Evolutionary conservation across 2,113 vertebrate species (phyloP).

Genomic region (Corythornis vintsioides): DNA sequence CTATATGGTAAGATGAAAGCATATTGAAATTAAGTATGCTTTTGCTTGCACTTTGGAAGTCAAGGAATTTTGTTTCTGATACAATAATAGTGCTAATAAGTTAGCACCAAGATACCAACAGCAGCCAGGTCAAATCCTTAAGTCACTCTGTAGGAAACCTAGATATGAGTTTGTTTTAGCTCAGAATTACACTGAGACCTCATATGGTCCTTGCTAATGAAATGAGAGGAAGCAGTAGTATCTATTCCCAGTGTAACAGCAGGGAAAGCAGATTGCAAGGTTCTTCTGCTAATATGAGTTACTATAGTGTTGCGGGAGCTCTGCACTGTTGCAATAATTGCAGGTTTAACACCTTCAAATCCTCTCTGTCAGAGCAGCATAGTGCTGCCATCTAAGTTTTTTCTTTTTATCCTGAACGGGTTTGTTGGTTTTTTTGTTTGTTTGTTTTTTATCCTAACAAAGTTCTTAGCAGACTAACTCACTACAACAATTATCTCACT

Average conservation of each 20-base stretch:
- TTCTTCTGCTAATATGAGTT: slow-evolving; percentile 57
- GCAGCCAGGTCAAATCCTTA: slow-evolving; percentile 42
- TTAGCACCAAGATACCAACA: background rate
- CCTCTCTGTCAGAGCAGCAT: slow-evolving; percentile 29
- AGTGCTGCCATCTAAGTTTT: slow-evolving; percentile 57
- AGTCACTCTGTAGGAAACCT: slow-evolving; percentile 28
- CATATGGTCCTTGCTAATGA: slow-evolving; percentile 55
- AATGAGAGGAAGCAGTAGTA: slow-evolving; percentile 35
- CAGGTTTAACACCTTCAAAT: slow-evolving; percentile 59
- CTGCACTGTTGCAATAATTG: slow-evolving; percentile 51
- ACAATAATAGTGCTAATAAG: background rate
- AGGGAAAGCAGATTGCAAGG: slow-evolving; percentile 56
- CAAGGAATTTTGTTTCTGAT: background rate
- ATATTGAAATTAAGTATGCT: background rate
- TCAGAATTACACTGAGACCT: slow-evolving; percentile 42
- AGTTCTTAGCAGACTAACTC: background rate
- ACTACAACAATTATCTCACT: background rate
- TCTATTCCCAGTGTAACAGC: slow-evolving; percentile 46
- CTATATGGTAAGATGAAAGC: background rate
- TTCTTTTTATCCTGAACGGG: background rate
- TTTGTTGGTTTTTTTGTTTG: too few species aligned
- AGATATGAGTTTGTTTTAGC: slow-evolving; percentile 41
- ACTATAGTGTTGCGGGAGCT: slow-evolving; percentile 29
- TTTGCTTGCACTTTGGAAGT: background rate
- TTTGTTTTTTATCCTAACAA: background rate